A percentile compares a stretch with the other conserved stretches of the same genome.
These are phyloP conservation scores for Xenopus tropicalis DNA, from an alignment of 2,113 vertebrate genomes.

Conservation along the genomic window DNA sequence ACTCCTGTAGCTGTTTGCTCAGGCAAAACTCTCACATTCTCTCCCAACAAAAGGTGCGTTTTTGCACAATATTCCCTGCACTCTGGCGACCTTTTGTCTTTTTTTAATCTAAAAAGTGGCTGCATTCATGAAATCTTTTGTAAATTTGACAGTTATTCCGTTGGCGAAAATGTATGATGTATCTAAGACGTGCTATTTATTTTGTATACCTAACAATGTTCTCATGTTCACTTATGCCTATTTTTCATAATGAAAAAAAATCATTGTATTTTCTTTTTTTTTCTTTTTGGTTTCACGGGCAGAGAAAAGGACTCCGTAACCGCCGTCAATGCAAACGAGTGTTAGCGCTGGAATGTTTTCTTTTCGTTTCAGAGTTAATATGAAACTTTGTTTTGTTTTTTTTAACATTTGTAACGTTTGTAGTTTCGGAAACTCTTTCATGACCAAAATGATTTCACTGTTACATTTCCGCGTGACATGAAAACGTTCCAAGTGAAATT, in stretches of 20 bases:
- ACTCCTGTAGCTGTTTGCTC: not conserved
- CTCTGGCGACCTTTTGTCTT: not conserved
- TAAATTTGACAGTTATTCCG: not conserved
- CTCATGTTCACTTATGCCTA: constrained; percentile 29
- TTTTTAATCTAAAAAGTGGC: not conserved
- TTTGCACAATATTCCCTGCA: not conserved
- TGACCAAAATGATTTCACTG: no score
- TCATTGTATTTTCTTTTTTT: not conserved
- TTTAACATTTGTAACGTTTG: no score
- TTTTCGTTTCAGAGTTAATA: no score
- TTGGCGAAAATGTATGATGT: not conserved
- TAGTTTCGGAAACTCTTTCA: no score
- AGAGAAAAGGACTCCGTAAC: no score
- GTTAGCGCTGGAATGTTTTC: no score
- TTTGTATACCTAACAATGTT: constrained; percentile 27
- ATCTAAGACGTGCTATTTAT: constrained; percentile 33
- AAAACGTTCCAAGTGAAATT: no score
- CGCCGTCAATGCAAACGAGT: no score
- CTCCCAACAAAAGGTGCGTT: not conserved
- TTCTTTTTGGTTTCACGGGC: not conserved
- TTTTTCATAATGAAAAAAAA: constrained; percentile 45
- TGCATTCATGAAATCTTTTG: not conserved
- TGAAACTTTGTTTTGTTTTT: no score
- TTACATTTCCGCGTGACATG: no score
- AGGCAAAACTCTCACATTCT: not conserved